phyloP scores from a whole-genome alignment of 2,113 vertebrate genomes.

The Prunella fulvescens region DNA sequence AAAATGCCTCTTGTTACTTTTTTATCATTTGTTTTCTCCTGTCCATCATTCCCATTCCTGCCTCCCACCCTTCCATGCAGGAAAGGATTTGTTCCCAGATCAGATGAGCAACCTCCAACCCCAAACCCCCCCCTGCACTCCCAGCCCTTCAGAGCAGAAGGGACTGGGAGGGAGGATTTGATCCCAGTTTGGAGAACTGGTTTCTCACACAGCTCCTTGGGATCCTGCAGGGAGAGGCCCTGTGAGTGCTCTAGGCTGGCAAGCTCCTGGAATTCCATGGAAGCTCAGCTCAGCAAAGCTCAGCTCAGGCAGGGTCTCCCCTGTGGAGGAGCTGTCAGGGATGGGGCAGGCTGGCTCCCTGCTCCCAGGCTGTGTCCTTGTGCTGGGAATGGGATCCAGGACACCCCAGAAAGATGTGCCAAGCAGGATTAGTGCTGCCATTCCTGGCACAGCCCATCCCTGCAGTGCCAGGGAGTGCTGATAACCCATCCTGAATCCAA shows the following conservation, averaged over 20 bases:
- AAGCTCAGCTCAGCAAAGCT: background rate
- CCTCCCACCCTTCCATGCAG: background rate
- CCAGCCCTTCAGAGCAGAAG: background rate
- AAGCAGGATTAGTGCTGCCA: background rate
- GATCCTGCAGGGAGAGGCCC: background rate
- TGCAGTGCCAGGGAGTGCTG: fast-evolving
- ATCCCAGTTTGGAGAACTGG: constrained; percentile 1
- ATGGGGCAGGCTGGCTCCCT: background rate
- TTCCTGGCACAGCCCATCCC: background rate
- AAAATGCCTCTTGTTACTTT: background rate
- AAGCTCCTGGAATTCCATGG: background rate
- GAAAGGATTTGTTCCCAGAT: background rate
- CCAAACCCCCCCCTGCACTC: background rate
- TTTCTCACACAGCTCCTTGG: background rate
- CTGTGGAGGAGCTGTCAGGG: background rate
- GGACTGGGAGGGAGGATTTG: background rate
- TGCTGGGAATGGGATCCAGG: background rate
- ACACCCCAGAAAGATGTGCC: background rate
- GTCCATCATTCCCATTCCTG: background rate
- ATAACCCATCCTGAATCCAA: background rate
- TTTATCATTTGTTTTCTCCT: background rate
- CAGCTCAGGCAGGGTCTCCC: background rate
- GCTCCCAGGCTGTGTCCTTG: background rate
- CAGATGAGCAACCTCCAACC: background rate
- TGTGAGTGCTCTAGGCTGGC: fast-evolving